A percentile compares a stretch with the other conserved stretches of the same genome.
Evolutionary conservation across 2,888 invertebrate species (phyloP).

Genomic region (Bruchidius siliquastri): DNA sequence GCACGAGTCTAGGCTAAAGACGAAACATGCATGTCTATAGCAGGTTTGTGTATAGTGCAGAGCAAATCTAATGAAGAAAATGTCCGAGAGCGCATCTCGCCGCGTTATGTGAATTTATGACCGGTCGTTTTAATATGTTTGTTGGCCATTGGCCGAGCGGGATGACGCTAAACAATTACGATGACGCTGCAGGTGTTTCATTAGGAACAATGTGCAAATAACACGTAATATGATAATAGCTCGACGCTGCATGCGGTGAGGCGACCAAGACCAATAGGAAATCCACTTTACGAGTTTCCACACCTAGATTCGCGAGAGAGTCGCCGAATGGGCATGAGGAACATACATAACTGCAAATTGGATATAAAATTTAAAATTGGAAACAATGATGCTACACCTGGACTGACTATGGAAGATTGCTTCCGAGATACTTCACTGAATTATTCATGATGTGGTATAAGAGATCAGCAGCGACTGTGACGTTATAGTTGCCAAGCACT

Average conservation of each 20-base stretch:
- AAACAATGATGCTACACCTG: background rate
- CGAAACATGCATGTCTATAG: no score
- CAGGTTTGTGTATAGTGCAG: no score
- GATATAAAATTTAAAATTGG: background rate
- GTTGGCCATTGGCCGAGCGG: slow-evolving; percentile 12
- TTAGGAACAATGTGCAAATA: slow-evolving; percentile 26
- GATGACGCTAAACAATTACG: slow-evolving; percentile 15
- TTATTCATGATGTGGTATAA: background rate
- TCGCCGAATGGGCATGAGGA: background rate
- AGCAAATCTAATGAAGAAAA: no score
- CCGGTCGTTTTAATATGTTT: background rate
- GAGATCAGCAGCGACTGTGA: no score
- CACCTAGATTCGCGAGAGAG: slow-evolving; percentile 16
- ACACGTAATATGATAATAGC: slow-evolving; percentile 18
- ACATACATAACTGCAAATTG: background rate
- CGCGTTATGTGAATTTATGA: background rate
- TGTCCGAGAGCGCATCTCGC: background rate
- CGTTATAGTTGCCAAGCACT: no score
- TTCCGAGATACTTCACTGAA: background rate
- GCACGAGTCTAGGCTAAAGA: no score
- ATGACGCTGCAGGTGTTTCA: slow-evolving; percentile 17
- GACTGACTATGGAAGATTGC: background rate
- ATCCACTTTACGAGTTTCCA: slow-evolving; percentile 24
- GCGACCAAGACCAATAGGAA: slow-evolving; percentile 19
- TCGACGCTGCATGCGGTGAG: no score